Percentiles rank a stretch among this genome's conserved stretches.
Evolutionary conservation across 1,140 invertebrate species (phyloP).

Genomic region (Euura lappo): DNA sequence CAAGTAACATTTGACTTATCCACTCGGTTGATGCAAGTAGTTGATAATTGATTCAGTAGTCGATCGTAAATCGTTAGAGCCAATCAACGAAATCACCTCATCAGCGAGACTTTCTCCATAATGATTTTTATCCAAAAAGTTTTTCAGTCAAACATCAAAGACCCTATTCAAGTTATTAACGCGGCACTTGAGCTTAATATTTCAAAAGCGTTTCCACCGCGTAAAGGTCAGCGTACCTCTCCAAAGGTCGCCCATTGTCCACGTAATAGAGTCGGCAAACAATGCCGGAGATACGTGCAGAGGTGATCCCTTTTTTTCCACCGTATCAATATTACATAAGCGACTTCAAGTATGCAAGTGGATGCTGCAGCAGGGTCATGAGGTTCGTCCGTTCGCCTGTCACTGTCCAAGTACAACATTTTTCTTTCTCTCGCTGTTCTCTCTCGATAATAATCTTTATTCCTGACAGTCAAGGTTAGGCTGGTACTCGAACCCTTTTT

Average conservation of each 20-base stretch:
- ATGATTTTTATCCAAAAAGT: too few species aligned
- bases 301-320: neutral
- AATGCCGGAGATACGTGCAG: neutral
- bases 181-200: neutral
- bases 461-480: too few species aligned
- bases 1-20: too few species aligned
- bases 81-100: too few species aligned
- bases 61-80: too few species aligned
- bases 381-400: neutral
- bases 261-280: neutral
- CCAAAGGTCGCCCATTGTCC: neutral
- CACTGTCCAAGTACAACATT: neutral
- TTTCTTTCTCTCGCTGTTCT: neutral
- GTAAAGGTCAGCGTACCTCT: neutral
- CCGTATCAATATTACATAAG: conserved; percentile 1
- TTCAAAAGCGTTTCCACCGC: neutral
- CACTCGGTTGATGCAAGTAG: too few species aligned
- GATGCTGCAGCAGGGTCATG: neutral
- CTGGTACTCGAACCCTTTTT: neutral
- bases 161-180: neutral
- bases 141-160: too few species aligned
- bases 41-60: too few species aligned
- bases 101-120: too few species aligned
- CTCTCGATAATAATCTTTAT: neutral
- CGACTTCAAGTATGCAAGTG: neutral